Base-by-base conservation (phyloP, 2,113 vertebrate species). In the Telmatochromis bifrenatus region DNA sequence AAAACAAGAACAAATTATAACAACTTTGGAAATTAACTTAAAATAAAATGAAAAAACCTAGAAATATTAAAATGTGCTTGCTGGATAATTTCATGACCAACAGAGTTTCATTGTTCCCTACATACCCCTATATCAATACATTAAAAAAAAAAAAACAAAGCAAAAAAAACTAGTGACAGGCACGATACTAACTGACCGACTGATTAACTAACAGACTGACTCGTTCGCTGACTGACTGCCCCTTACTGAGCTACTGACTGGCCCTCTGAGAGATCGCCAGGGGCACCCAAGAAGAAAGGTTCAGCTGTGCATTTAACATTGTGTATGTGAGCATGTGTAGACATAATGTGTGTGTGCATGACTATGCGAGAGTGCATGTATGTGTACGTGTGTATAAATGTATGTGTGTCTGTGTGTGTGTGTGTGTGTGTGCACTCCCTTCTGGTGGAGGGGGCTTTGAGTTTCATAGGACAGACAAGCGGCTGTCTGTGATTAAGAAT, bases 401-500 rank as follows among this genome's bases (percentile, higher is more conserved):
- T 9, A 0, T 15, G 37, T 73, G n/a, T 62, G 56, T 26, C 0
- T 14, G 23, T 31, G 15, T 9, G 7, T 35, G 10, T 31, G 15
- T 9, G 7, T 35, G 10, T 42, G 53, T 19, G 8, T 54, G 54
- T 65, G 39, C 7, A 39, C 6, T 8, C 7, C 13, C 65, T 70
- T 70, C 53, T 39, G 23, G 53, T n/a, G 53, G 80, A 55, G 17
- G 75, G 28, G 9, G 28, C 68, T 79, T 73, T 51, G 85, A 83
- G 87, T 28, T 65, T 47, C 42, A 82, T 55, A 56, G 79, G 83
- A 84, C 81, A 91, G 87, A 91, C 60, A 90, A 87, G 87, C 77
- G 83, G 47, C 93, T 92, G 90, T 79, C 87, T 95, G 92, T 95
- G 94, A 95, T 95, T 95, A 95, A 95, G 93, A 96, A 94, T 95